phyloP scores from a whole-genome alignment of 2,113 vertebrate genomes.

The Felis catus region F.catus_Fca126_mat1.0 CM031412.1:54445001-54445500 shows the following conservation, averaged over 20 bases:
- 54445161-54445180: not conserved
- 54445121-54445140: not conserved
- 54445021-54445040: not conserved
- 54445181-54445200: not conserved
- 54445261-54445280: not conserved
- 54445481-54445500: not conserved
- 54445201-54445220: not conserved
- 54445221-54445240: not conserved
- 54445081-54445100: not conserved
- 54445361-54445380: not conserved
- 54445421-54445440: not conserved
- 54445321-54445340: not conserved
- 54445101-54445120: not conserved
- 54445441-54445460: not conserved
- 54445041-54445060: not conserved
- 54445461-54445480: not conserved
- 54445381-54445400: not conserved
- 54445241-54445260: not conserved
- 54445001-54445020: not conserved
- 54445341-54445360: not conserved
- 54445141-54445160: not conserved
- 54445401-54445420: not conserved
- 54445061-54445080: not conserved
- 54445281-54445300: not conserved
- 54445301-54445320: not conserved